Evolutionary conservation across 1,140 invertebrate species (phyloP).

Genomic region (Neotoxoptera formosana): DNA sequence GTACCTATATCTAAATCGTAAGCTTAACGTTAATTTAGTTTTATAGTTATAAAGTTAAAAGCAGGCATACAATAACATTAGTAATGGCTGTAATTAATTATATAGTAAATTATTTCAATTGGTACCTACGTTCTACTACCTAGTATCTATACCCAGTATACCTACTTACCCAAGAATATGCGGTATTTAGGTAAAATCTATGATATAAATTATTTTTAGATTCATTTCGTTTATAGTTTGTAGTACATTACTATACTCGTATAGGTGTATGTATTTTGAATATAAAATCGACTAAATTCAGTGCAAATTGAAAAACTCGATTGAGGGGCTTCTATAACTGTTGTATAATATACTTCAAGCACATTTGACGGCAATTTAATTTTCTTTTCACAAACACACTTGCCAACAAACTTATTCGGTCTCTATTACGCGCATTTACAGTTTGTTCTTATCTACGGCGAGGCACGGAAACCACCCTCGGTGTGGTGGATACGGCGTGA

Average conservation of each 20-base stretch:
- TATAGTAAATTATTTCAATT: neutral
- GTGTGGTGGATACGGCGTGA: neutral
- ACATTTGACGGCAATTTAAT: slow-evolving; percentile 20
- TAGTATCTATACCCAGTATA: too few species aligned
- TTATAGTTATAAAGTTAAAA: neutral
- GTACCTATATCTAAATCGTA: neutral
- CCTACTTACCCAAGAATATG: too few species aligned
- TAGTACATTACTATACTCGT: neutral
- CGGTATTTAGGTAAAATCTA: too few species aligned
- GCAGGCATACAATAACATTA: neutral
- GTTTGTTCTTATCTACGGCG: neutral
- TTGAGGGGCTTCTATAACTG: neutral
- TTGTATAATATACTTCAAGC: neutral
- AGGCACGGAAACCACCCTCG: too few species aligned
- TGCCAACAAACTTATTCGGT: slow-evolving; percentile 14
- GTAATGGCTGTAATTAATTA: neutral
- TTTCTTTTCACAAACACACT: slow-evolving; percentile 20
- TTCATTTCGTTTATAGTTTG: too few species aligned
- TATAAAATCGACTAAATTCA: slow-evolving; percentile 8
- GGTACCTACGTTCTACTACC: too few species aligned
- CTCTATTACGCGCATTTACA: neutral
- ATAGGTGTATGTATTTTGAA: neutral
- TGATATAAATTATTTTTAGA: too few species aligned
- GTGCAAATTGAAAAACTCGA: neutral
- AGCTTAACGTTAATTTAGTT: neutral